These are phyloP conservation scores for Platyscapa corneri DNA, from an alignment of 1,140 invertebrate genomes.

Conservation along the genomic window DNA sequence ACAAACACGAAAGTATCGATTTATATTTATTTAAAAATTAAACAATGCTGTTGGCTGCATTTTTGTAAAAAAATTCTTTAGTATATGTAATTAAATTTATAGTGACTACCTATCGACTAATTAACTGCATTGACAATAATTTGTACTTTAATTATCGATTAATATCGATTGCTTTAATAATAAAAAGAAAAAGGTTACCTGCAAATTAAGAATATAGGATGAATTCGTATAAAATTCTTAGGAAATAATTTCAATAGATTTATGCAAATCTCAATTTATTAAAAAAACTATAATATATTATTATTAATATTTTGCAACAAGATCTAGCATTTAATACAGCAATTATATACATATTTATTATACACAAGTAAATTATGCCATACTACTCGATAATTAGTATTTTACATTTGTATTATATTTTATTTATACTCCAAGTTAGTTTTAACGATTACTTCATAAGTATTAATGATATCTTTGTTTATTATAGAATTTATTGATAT, in stretches of 20 bases:
- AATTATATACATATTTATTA: background rate
- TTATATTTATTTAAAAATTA: no score
- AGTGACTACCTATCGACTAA: no score
- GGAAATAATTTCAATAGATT: background rate
- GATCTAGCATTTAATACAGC: background rate
- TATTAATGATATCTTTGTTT: background rate
- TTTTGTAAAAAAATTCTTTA: no score
- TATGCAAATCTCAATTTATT: background rate
- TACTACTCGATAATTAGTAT: background rate
- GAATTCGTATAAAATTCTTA: background rate
- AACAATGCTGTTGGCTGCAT: no score
- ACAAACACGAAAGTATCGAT: background rate
- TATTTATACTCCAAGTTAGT: no score
- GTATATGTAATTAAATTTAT: no score
- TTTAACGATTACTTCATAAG: background rate
- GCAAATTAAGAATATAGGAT: background rate
- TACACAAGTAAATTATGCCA: background rate
- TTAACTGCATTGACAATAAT: no score
- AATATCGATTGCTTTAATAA: background rate
- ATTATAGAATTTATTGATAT: background rate
- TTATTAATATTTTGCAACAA: background rate
- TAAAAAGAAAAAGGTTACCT: background rate
- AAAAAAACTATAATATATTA: background rate
- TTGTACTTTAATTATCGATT: no score
- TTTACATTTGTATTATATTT: background rate